Conservation (phyloP, 2,797 vertebrate species). For the Pantherophis vulpinus region DNA sequence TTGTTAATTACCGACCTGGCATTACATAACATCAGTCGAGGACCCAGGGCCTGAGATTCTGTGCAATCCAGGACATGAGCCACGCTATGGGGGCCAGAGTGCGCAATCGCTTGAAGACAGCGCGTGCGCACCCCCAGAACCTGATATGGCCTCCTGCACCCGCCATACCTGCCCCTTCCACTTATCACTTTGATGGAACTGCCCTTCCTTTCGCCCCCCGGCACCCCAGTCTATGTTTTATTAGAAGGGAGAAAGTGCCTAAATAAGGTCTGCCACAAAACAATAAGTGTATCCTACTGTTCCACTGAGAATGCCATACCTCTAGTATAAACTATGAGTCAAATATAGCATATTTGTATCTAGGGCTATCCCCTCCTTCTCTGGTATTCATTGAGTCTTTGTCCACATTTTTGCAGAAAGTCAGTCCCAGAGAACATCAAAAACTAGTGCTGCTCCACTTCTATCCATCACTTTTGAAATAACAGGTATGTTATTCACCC, state of each 20-base stretch:
- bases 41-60: no score
- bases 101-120: no score
- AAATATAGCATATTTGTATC: slow-evolving; percentile 16
- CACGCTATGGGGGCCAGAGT: no score
- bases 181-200: no score
- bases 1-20: no score
- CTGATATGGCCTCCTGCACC: no score
- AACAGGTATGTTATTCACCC: slow-evolving; percentile 79
- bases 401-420: slow-evolving; percentile 85
- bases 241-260: background rate
- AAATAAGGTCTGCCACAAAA: background rate
- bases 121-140: no score
- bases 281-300: background rate
- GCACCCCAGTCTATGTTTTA: background rate
- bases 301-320: slow-evolving; percentile 32
- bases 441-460: slow-evolving; percentile 83
- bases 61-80: no score
- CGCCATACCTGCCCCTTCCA: no score
- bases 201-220: no score
- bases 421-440: slow-evolving; percentile 81
- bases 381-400: slow-evolving; percentile 75
- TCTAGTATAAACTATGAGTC: background rate
- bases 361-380: slow-evolving; percentile 51
- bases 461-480: slow-evolving; percentile 91
- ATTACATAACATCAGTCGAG: no score